These are phyloP conservation scores for Macropis europaea DNA, from an alignment of 2,888 invertebrate genomes.

Conservation along the genomic window DNA sequence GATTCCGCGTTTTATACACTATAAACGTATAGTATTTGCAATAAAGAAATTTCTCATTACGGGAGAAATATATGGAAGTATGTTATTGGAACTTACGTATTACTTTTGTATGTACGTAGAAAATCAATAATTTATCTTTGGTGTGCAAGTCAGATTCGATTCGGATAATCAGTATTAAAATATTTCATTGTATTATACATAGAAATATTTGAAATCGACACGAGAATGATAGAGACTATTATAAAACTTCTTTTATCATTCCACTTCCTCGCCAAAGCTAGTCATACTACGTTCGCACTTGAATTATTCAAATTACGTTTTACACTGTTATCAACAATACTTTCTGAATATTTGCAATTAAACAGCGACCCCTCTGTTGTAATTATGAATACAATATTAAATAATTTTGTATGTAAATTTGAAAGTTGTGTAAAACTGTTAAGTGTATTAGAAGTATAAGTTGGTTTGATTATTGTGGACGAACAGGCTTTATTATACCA, in stretches of 20 bases:
- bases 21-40: neutral
- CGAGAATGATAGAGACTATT: slow-evolving; percentile 14
- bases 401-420: slow-evolving; percentile 4
- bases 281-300: slow-evolving; percentile 3
- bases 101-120: neutral
- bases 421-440: neutral
- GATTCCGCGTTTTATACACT: slow-evolving; percentile 2
- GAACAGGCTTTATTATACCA: neutral
- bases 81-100: neutral
- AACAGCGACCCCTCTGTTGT: neutral
- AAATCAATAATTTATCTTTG: neutral
- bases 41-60: too few relatives aligned
- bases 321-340: neutral
- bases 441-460: neutral
- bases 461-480: neutral
- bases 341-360: neutral
- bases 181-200: slow-evolving; percentile 22
- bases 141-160: neutral
- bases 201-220: slow-evolving; percentile 6
- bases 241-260: slow-evolving; percentile 19
- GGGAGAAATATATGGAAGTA: neutral
- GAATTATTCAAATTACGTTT: slow-evolving; percentile 6
- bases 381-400: neutral
- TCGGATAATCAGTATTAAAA: slow-evolving; percentile 32
- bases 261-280: slow-evolving; percentile 19